Conservation (phyloP, 2,113 vertebrate genomes). For the Tragulus kanchil region DNA sequence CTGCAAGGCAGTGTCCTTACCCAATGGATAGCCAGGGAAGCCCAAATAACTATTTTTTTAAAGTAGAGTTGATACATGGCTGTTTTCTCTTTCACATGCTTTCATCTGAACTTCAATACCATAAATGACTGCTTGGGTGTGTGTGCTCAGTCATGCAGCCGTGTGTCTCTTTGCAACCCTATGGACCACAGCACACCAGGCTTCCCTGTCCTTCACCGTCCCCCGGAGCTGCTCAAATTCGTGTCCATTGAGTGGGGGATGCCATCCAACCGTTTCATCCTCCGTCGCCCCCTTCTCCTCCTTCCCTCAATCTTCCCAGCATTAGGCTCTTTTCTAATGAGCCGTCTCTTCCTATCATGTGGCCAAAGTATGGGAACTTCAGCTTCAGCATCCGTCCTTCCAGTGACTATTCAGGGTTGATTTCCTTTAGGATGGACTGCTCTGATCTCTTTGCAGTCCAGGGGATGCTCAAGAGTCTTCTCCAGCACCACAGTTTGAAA, state of each 20-base stretch:
- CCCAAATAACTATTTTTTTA: neutral
- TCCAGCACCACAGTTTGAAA: neutral
- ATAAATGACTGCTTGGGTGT: neutral
- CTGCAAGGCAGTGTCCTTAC: neutral
- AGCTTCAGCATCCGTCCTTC: neutral
- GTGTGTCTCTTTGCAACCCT: neutral
- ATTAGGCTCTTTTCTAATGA: neutral
- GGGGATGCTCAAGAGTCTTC: neutral
- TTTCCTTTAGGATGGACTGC: neutral
- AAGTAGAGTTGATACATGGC: neutral
- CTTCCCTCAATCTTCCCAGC: neutral
- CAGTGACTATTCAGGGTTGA: neutral
- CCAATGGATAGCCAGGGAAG: neutral
- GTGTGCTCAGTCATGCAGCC: too few species aligned
- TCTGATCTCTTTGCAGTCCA: neutral
- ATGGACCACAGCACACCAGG: neutral
- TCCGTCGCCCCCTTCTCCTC: neutral
- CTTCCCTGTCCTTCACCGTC: neutral
- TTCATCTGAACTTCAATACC: neutral
- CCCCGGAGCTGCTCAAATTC: neutral
- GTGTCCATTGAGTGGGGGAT: neutral
- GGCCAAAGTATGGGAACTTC: neutral
- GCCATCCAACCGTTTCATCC: neutral
- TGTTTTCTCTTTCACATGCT: neutral
- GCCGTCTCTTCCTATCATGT: neutral